Conservation (phyloP, 2,797 vertebrate species). For the Urosaurus nigricauda region DNA sequence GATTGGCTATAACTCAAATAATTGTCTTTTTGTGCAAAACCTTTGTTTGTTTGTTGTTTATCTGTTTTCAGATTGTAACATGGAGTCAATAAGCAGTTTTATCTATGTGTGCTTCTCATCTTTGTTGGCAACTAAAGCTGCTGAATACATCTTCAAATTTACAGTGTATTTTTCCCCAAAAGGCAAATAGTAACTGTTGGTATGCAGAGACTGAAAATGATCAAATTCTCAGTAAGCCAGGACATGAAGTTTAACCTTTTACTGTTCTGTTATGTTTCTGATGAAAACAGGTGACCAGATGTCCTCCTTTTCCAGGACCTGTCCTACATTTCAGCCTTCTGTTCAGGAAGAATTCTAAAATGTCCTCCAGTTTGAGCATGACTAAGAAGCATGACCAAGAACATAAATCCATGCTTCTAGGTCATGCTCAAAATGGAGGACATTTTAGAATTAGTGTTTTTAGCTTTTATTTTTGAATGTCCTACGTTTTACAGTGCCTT, state of each 20-base stretch:
- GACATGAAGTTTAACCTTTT: neutral
- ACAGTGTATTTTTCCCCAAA: neutral
- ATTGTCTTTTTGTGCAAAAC: neutral
- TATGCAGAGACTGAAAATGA: neutral
- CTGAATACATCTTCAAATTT: neutral
- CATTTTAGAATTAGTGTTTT: too few species aligned
- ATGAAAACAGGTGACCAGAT: neutral
- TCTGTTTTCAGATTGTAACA: neutral
- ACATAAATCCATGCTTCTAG: too few species aligned
- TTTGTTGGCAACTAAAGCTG: neutral
- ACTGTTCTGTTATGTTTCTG: neutral
- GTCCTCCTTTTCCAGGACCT: too few species aligned
- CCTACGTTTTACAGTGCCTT: too few species aligned
- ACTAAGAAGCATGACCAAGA: too few species aligned
- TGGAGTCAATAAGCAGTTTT: neutral
- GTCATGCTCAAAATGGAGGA: too few species aligned
- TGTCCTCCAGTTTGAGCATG: too few species aligned
- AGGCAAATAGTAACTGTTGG: too few species aligned
- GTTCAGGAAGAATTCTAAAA: too few species aligned
- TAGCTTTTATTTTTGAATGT: too few species aligned
- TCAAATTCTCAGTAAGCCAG: neutral
- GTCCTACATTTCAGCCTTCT: too few species aligned
- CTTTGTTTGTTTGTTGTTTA: too few species aligned
- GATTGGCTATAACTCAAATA: neutral
- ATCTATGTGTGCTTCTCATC: neutral